Base-by-base conservation (phyloP, 2,888 invertebrate genomes). In the Andrena camellia region DNA sequence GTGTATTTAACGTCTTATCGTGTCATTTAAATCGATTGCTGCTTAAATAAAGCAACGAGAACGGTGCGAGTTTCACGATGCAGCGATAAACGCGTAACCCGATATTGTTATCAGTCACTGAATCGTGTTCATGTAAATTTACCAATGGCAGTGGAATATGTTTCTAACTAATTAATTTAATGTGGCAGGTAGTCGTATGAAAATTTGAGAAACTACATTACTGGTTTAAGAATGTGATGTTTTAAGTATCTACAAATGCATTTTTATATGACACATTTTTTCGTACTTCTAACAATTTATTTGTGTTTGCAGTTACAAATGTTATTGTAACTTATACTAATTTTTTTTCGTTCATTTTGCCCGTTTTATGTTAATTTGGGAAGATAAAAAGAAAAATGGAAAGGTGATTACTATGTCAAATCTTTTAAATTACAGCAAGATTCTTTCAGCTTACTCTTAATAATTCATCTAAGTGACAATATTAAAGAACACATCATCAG, bases 21-120 rank as follows among this genome's bases (percentile, higher is more conserved):
- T 50, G 26, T 52, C 62, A 26, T 54, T 72, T 52, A 54, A 63
- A 63, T 64, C 33, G n/a, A 63, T 64, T 26, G 26, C 0, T 23
- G 52, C 52, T 72, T 33, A 64, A 63, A 63, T 72, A 33, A 64
- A 52, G n/a, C n/a, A 52, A 26, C 63, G 63, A 54, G 23, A 50
- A 35, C 8, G 31, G 13, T 23, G 31, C 4, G 33, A 63, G n/a
- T 29, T 42, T 42, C 69, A 42, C 57, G 35, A 31, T 35, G 17
- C 23, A 35, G 17, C 7, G 33, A 10, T 57, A 35, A 69, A 57
- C 35, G 68, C 68, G 68, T 42, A 26, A 69, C n/a, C 2, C n/a
- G 33, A 50, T 33, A 52, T n/a, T 17, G 26, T 13, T 72, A 63
- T 72, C 48, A 50, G 52, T 63, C 71, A 72, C 2, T 23, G 29